These are phyloP conservation scores for Patella depressa DNA, from an alignment of 2,888 invertebrate species.

Conservation along the genomic window DNA sequence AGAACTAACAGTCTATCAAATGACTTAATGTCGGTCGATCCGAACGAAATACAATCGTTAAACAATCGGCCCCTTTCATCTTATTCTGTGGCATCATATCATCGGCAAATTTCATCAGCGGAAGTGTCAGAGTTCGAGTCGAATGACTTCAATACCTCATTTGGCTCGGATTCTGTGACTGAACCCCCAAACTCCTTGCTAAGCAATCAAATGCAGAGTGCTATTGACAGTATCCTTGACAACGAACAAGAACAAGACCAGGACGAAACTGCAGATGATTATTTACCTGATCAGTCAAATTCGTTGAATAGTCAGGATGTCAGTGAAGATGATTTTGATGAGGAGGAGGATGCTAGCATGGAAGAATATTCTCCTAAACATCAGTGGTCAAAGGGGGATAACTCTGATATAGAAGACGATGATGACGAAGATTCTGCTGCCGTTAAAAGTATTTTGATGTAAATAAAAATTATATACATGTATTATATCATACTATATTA, in stretches of 20 bases:
- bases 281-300: slow-evolving; percentile 17
- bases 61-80: background rate
- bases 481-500: background rate
- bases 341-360: slow-evolving; percentile 10
- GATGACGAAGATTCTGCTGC: slow-evolving; percentile 74
- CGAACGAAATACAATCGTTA: background rate
- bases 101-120: slow-evolving; percentile 1
- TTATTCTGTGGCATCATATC: background rate
- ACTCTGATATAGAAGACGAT: slow-evolving; percentile 32
- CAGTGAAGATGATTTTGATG: slow-evolving; percentile 69
- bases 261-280: slow-evolving; percentile 16
- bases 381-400: slow-evolving; percentile 15
- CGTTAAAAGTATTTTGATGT: slow-evolving; percentile 74
- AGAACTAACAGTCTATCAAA: background rate
- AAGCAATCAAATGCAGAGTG: slow-evolving; percentile 79
- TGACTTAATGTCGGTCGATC: background rate
- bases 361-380: background rate
- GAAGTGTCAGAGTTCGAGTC: background rate
- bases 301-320: slow-evolving; percentile 15
- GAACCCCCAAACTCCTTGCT: slow-evolving; percentile 33
- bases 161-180: slow-evolving; percentile 25
- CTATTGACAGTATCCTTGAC: slow-evolving; percentile 80
- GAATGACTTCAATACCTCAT: slow-evolving; percentile 27
- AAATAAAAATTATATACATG: slow-evolving; percentile 20
- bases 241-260: slow-evolving; percentile 6